These are phyloP conservation scores for Bombus confusus DNA, from an alignment of 1,140 invertebrate genomes.

Conservation along the genomic window DNA sequence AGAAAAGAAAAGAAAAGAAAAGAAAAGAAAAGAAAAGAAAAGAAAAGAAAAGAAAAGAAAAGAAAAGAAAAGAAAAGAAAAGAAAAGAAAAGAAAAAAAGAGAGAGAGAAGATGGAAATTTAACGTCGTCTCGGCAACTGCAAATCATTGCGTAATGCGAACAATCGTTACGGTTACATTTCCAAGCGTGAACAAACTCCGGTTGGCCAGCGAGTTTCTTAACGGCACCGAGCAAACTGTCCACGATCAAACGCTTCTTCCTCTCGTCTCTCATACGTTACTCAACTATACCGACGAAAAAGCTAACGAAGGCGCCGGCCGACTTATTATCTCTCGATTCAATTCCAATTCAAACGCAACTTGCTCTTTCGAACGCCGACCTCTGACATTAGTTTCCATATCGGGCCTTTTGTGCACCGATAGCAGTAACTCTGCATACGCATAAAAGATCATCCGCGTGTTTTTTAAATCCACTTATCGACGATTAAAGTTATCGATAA, in stretches of 20 bases:
- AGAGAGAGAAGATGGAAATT: not conserved
- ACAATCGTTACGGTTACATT: not conserved
- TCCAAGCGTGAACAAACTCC: conserved; percentile 3
- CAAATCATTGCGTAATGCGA: conserved; percentile 20
- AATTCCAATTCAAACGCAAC: conserved; percentile 23
- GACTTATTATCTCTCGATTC: conserved; percentile 29
- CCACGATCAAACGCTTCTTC: not conserved
- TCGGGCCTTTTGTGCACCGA: conserved; percentile 11
- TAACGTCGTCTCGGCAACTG: not conserved
- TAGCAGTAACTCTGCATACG: not conserved
- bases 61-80: not conserved
- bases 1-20: not conserved
- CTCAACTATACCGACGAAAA: not conserved
- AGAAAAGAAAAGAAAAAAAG: not conserved
- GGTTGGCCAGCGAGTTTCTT: not conserved
- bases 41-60: too few species aligned
- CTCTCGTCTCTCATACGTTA: too few species aligned
- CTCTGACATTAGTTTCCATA: conserved; percentile 34
- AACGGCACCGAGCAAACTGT: too few species aligned
- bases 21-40: too few species aligned
- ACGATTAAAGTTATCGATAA: conserved; percentile 5
- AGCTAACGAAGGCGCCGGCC: conserved; percentile 6
- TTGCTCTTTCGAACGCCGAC: conserved; percentile 25
- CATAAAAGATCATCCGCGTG: conserved; percentile 8
- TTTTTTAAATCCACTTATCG: conserved; percentile 3